Evolutionary conservation across 35 echinoderm and acorn worm species (phyloP).

Genomic region (Diadema setosum): DNA sequence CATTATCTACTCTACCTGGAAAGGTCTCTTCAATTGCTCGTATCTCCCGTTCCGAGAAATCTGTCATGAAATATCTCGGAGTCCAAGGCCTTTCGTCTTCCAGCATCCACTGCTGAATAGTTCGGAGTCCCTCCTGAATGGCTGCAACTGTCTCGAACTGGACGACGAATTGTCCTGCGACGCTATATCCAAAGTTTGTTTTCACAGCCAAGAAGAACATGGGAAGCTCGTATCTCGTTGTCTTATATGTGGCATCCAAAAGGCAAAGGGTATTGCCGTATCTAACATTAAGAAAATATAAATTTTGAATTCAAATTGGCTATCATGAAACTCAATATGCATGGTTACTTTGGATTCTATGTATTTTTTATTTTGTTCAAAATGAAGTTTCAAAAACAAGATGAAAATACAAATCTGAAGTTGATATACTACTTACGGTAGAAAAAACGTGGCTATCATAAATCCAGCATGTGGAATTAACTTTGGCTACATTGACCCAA

Average conservation of each 20-base stretch:
- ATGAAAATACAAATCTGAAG: no score
- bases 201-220: conserved; percentile 38
- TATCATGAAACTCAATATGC: no score
- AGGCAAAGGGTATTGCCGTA: conserved; percentile 19
- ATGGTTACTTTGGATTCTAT: no score
- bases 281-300: no score
- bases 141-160: background rate
- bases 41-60: conserved; percentile 10
- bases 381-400: no score
- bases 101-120: background rate
- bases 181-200: conserved; percentile 27
- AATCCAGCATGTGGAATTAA: no score
- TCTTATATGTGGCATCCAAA: conserved; percentile 32
- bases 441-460: no score
- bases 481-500: no score
- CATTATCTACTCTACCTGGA: no score
- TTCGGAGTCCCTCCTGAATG: background rate
- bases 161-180: conserved; percentile 14
- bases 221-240: conserved; percentile 10
- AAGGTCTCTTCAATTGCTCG: conserved; percentile 8
- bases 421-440: no score
- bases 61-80: background rate
- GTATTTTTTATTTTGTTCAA: no score
- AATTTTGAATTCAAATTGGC: no score
- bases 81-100: background rate